Evolutionary conservation across 2,888 invertebrate species (phyloP), one percentile per base, ranked within the genome.

Genomic region (Norana najaformis): DNA sequence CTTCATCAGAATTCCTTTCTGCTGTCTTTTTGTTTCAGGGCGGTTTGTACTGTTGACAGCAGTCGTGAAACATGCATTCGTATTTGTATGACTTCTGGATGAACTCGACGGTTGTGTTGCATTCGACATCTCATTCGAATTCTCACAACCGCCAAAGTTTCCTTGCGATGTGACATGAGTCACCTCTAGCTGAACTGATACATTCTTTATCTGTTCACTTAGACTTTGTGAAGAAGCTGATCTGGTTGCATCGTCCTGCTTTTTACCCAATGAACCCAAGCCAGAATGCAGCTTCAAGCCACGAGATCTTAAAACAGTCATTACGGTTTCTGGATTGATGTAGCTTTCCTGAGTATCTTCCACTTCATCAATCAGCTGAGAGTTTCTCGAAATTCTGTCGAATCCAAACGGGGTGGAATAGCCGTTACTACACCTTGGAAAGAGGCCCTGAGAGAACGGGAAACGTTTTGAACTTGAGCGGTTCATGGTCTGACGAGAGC

Each of bases 371-470:
- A n/a, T 8, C 0, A n/a, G 30, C 69, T 69, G 69, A 69, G 69
- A 69, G n/a, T 69, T 69, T 69, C 69, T 69, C n/a, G 69, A 69
- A 69, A n/a, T 16, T 69, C 69, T 69, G 69, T 13, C n/a, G 5
- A 16, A n/a, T 69, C 69, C 69, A 69, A 69, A 69, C 11, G 69
- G 69, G n/a, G n/a, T 69, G 30, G 69, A 69, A n/a, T n/a, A n/a
- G n/a, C 69, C 69, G n/a, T 69, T 69, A 69, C 69, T 69, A 30
- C 69, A 69, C n/a, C 69, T n/a, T 69, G 69, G 69, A 69, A n/a
- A 69, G 69, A n/a, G 13, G 30, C 69, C 69, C n/a, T 69, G 69
- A 69, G 69, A 69, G 30, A 69, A n/a, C n/a, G 69, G 69, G n/a
- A 69, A 69, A 69, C 69, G 69, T 13, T n/a, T 11, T 69, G 69